Evolutionary conservation across 2,888 invertebrate species (phyloP), one percentile per base, ranked within the genome.

Genomic region (Oligia latruncula): DNA sequence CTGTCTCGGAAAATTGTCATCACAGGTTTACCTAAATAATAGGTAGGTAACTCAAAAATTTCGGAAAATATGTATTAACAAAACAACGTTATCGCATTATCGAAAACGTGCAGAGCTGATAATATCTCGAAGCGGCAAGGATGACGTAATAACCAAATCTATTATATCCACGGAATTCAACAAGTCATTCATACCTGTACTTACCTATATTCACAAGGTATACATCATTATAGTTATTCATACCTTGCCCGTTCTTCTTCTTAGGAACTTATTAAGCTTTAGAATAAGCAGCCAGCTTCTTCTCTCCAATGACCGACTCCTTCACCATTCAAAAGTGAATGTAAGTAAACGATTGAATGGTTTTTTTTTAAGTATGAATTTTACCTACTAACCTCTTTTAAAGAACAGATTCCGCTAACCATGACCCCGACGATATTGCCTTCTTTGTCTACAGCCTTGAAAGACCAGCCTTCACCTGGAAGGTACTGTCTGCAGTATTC

Each of bases 381-480:
- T 43, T 3, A 2, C 1, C 11, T 1, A 60, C 6, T 29, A 76
- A 96, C 96, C 92, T 95, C 94, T 84, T 93, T 94, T 52, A 95
- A 87, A 70, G 94, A 90, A 49, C 91, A 85, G 1, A 94, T 88
- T 82, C 97, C 97, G 88, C 95, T 97, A 78, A 98, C 93, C 82
- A 96, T 93, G n/a, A 97, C 97, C 2, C 97, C 97, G 4, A 97
- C 92, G 49, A 98, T 95, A 80, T 97, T 97, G 8, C 97, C 97
- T 23, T 96, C 94, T 2, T 93, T 90, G n/a, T 97, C 97, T 0
- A 97, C 95, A 0, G 98, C 98, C 94, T 98, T 98, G 58, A 97
- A 95, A 4, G 98, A 98, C 17, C 97, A 92, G 15, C 97, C 97
- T 82, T 97, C 97, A 0, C 83, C 84, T 5, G 95, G 93, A 9